Conservation (phyloP, 1,140 invertebrate species). For the Holcopasites calliopsidis region DNA sequence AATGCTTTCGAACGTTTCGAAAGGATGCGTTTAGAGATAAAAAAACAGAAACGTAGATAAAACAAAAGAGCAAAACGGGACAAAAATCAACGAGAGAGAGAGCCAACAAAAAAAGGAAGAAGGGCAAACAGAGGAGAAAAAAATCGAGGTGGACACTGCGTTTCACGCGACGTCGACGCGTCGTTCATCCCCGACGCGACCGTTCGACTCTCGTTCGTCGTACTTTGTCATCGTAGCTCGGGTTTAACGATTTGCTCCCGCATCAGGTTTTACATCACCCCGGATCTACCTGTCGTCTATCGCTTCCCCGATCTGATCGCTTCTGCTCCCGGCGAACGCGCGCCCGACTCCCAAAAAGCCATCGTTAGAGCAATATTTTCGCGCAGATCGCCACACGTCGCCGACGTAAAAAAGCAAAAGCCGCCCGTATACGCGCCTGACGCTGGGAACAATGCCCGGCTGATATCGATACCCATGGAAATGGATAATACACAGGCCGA, state of each 20-base stretch:
- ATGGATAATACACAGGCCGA: conserved; percentile 52
- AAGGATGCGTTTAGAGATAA: conserved; percentile 43
- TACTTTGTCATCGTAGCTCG: conserved; percentile 58
- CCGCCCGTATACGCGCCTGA: background rate
- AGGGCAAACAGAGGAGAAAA: no score
- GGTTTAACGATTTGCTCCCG: conserved; percentile 36
- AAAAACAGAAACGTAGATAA: conserved; percentile 25
- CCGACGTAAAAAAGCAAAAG: conserved; percentile 32
- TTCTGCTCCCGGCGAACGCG: background rate
- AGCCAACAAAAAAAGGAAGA: background rate
- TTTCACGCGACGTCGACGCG: conserved; percentile 24
- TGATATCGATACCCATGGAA: conserved; percentile 45
- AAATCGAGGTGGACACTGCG: background rate
- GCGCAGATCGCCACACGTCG: conserved; percentile 33
- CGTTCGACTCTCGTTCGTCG: conserved; percentile 46
- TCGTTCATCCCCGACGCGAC: conserved; percentile 32
- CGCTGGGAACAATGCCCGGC: conserved; percentile 24
- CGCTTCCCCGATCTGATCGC: conserved; percentile 10
- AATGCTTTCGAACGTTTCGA: conserved; percentile 23
- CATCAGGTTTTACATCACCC: conserved; percentile 31
- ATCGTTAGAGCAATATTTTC: conserved; percentile 65
- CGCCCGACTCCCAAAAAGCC: conserved; percentile 29
- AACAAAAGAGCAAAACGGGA: background rate
- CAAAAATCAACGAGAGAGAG: background rate
- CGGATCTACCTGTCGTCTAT: conserved; percentile 28